A percentile compares a stretch with the other conserved stretches of the same genome.
Evolutionary conservation across 2,888 invertebrate genomes (phyloP).

Genomic region (Lagria hirta): DNA sequence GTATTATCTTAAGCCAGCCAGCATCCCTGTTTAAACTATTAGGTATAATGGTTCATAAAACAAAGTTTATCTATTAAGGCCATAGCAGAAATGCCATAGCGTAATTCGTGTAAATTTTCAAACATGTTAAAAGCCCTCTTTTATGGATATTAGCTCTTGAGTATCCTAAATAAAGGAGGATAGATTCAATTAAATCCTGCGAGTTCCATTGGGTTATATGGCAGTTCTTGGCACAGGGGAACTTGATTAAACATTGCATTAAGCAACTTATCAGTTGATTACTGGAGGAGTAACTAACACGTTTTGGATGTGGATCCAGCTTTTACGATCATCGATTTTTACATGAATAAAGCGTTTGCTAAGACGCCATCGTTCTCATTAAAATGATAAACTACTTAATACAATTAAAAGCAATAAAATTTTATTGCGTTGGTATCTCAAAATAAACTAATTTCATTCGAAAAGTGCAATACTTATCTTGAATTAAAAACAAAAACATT

Average conservation of each 20-base stretch:
- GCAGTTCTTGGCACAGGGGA: slow-evolving; percentile 19
- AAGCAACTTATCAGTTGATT: slow-evolving; percentile 45
- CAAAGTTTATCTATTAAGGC: slow-evolving; percentile 2
- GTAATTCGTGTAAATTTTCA: slow-evolving; percentile 22
- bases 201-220: slow-evolving; percentile 29
- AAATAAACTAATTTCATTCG: neutral
- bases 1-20: no score
- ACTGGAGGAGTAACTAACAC: slow-evolving; percentile 25
- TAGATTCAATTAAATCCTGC: slow-evolving; percentile 44
- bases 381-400: slow-evolving; percentile 14
- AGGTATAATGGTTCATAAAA: neutral
- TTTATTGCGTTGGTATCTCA: no score
- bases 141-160: slow-evolving; percentile 44
- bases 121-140: slow-evolving; percentile 30
- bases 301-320: slow-evolving; percentile 20
- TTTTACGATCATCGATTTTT: slow-evolving; percentile 25
- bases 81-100: no score
- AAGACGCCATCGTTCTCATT: slow-evolving; percentile 21
- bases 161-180: slow-evolving; percentile 36
- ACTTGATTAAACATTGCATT: slow-evolving; percentile 45
- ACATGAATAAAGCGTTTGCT: slow-evolving; percentile 13
- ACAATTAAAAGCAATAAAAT: slow-evolving; percentile 9
- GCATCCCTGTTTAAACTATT: neutral
- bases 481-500: no score
- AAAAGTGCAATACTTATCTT: neutral